A percentile compares a stretch with the other conserved stretches of the same genome.
phyloP scores from a whole-genome alignment of 1,140 invertebrate genomes.

The Temnothorax nylanderi region DNA sequence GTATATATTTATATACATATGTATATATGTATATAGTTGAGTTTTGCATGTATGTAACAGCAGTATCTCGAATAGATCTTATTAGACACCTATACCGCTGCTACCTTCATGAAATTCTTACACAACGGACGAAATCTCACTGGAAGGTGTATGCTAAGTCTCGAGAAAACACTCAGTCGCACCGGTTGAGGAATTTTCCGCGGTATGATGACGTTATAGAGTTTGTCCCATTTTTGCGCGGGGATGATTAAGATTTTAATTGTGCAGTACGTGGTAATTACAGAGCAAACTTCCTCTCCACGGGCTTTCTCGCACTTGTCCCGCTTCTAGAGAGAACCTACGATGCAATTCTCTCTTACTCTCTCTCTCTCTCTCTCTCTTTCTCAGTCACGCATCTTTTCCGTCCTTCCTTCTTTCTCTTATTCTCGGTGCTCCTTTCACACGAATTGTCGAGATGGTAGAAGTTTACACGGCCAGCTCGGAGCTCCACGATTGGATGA shows the following conservation, averaged over 20 bases:
- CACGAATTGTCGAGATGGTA: constrained; percentile 32
- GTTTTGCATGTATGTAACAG: neutral
- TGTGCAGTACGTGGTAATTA: constrained; percentile 68
- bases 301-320: constrained; percentile 37
- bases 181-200: constrained; percentile 37
- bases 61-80: constrained; percentile 26
- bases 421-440: neutral
- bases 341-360: constrained; percentile 17
- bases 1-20: neutral
- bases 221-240: constrained; percentile 55
- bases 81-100: constrained; percentile 19
- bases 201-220: constrained; percentile 40
- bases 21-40: neutral
- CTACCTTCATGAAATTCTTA: constrained; percentile 56
- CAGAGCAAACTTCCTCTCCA: constrained; percentile 60
- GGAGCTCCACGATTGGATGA: constrained; percentile 54
- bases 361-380: constrained; percentile 13
- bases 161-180: constrained; percentile 2
- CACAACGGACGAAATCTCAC: constrained; percentile 33
- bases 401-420: constrained; percentile 7
- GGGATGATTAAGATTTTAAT: constrained; percentile 79
- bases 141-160: constrained; percentile 18
- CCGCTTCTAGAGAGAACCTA: neutral
- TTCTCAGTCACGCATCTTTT: constrained; percentile 20
- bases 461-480: constrained; percentile 62